Base-by-base conservation (phyloP, 1,140 invertebrate species). In the Drosophila repleta region DNA sequence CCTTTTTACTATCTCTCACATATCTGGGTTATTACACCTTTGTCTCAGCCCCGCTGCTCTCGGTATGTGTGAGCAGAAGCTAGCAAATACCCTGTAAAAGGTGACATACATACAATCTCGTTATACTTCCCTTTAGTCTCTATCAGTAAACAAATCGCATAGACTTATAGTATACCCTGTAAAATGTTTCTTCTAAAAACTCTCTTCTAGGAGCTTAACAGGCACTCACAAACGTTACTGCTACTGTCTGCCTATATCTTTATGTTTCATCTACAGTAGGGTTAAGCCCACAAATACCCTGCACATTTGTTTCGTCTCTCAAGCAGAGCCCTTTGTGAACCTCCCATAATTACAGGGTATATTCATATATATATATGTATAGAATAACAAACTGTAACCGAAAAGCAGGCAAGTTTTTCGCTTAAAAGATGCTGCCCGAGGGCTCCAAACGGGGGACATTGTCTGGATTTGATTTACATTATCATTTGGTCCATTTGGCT, bases 391-490 rank as follows among this genome's bases (percentile, higher is more conserved):
- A 41, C 39, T 41, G 4, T 3, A 15, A 5, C n/a, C 21, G 7
- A 17, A 4, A 45, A 20, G 17, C 39, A 43, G 20, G 15, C 46
- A 18, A 51, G 6, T 18, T 6, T 67, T 24, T 32, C 21, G 18
- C 24, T 24, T 10, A 21, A 24, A 15, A 37, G 41, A 32, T 24
- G 43, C 37, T 37, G 26, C 17, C 8, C 4, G 35, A 15, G 20
- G 26, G 24, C 26, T 18, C 17, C 4, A 7, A 41, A 7, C 5
- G 39, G 39, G 39, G 61, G 32, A 35, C 32, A 35, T 58, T 58
- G 67, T 70, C 39, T 57, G 61, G 52, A 37, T 26, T 49, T 70
- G 62, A 71, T 71, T 71, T 71, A 71, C 32, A 71, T 56, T 67
- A 60, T 60, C 63, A 41, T 41, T 66, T 72, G 69, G 63, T 72